These are phyloP conservation scores for Tholera decimalis DNA, from an alignment of 2,888 invertebrate genomes.

Conservation along the genomic window DNA sequence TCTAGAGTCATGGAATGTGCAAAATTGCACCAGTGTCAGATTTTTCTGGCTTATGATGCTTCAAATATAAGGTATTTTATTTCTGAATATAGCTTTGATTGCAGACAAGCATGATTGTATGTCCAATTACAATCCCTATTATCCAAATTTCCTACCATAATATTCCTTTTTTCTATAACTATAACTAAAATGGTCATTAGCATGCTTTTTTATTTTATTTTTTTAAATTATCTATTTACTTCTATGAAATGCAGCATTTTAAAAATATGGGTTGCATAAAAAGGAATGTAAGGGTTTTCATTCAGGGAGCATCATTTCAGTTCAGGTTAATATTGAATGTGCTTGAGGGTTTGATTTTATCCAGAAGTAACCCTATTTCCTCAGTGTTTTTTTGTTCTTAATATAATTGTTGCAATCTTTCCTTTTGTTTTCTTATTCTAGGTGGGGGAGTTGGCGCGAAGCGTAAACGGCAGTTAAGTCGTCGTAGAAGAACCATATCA, in stretches of 20 bases:
- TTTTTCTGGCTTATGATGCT: background rate
- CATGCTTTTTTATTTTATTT: too few species aligned
- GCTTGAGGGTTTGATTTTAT: background rate
- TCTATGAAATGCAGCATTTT: background rate
- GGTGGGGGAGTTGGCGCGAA: constrained; percentile 66
- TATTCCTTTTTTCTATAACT: background rate
- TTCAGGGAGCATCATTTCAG: background rate
- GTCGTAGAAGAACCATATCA: constrained; percentile 56
- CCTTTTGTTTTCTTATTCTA: constrained; percentile 54
- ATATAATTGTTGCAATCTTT: constrained; percentile 13
- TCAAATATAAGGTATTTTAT: constrained; percentile 3
- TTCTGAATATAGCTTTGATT: background rate
- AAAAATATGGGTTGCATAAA: constrained; percentile 24
- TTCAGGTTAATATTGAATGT: background rate
- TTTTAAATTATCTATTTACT: too few species aligned
- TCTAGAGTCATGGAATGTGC: constrained; percentile 24
- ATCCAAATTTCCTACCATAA: constrained; percentile 4
- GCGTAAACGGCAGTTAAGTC: constrained; percentile 62
- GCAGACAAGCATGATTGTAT: constrained; percentile 1
- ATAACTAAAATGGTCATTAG: background rate
- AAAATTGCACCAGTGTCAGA: background rate
- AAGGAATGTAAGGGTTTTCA: background rate
- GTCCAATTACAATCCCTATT: background rate
- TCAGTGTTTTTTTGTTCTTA: background rate
- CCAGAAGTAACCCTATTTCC: background rate